Evolutionary conservation across 2,113 vertebrate genomes (phyloP).

Genomic region (Nematolebias whitei): DNA sequence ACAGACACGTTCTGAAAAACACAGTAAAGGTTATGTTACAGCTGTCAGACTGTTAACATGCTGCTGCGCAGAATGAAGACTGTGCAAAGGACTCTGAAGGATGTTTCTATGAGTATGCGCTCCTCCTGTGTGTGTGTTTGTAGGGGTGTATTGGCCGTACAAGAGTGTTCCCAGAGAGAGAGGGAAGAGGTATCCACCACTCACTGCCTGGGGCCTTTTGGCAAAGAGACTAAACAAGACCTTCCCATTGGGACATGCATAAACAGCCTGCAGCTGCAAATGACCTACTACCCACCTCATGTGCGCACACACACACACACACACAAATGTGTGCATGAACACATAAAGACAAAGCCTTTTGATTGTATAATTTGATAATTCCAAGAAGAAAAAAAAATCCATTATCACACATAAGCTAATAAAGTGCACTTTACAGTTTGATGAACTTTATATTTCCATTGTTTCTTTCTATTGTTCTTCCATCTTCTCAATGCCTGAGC

Average conservation of each 20-base stretch:
- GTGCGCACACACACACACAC: slow-evolving; percentile 45
- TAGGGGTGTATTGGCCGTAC: slow-evolving; percentile 45
- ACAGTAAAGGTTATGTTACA: slow-evolving; percentile 16
- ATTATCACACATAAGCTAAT: slow-evolving; percentile 52
- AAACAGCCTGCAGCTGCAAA: slow-evolving; percentile 79
- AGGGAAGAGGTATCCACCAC: slow-evolving; percentile 84
- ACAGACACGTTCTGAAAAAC: slow-evolving; percentile 24
- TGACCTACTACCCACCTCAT: slow-evolving; percentile 84
- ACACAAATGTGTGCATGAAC: neutral
- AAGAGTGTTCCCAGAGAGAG: slow-evolving; percentile 83
- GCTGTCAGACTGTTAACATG: slow-evolving; percentile 53
- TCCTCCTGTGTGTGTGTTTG: slow-evolving; percentile 14
- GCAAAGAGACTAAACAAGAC: slow-evolving; percentile 90
- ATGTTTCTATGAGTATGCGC: slow-evolving; percentile 19
- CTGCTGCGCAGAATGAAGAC: slow-evolving; percentile 27
- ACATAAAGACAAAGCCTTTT: slow-evolving; percentile 47
- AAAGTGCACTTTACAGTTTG: slow-evolving; percentile 34
- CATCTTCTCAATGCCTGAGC: slow-evolving; percentile 12
- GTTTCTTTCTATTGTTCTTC: slow-evolving; percentile 27
- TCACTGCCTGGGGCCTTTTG: slow-evolving; percentile 85
- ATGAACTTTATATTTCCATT: slow-evolving; percentile 23
- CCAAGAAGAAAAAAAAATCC: slow-evolving; percentile 46
- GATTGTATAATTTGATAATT: slow-evolving; percentile 64
- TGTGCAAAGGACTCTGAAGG: slow-evolving; percentile 35
- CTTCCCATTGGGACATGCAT: slow-evolving; percentile 82